Conservation (phyloP, 64 coral and sea anemone species). For the Anthopleura sola region DNA sequence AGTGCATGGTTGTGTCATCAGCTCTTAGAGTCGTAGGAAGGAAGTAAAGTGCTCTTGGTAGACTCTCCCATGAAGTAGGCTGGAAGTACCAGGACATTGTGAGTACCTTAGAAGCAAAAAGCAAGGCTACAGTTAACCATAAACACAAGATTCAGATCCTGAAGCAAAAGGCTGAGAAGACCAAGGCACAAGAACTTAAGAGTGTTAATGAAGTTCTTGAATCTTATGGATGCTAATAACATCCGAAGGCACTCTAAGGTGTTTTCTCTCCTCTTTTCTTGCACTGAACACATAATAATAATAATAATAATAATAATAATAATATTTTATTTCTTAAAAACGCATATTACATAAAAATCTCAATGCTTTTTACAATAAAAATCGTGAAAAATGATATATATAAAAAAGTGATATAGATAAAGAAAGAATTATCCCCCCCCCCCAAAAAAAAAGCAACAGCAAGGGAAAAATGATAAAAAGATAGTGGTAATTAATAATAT, state of each 20-base stretch:
- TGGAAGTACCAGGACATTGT: conserved; percentile 98
- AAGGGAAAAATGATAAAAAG: too few relatives aligned
- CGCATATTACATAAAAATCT: too few relatives aligned
- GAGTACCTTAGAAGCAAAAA: conserved; percentile 77
- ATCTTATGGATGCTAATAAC: conserved; percentile 62
- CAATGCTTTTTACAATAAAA: too few relatives aligned
- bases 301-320: too few relatives aligned
- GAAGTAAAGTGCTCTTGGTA: conserved; percentile 64
- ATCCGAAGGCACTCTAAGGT: background rate
- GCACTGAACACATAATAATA: conserved; percentile 36
- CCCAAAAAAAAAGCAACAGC: too few relatives aligned
- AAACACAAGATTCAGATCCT: conserved; percentile 91
- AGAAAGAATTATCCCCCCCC: too few relatives aligned
- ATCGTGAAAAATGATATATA: too few relatives aligned
- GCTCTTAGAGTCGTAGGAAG: too few relatives aligned
- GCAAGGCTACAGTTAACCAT: conserved; percentile 82
- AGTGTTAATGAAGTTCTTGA: conserved; percentile 83
- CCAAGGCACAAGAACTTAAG: conserved; percentile 83
- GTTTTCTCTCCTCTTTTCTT: conserved; percentile 6
- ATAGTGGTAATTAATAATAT: too few relatives aligned
- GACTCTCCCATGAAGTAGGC: conserved; percentile 92
- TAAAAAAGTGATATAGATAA: too few relatives aligned
- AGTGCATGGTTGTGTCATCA: too few relatives aligned
- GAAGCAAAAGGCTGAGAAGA: conserved; percentile 63
- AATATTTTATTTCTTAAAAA: too few relatives aligned